Percentiles rank a stretch among this genome's conserved stretches.
phyloP scores from a whole-genome alignment of 2,797 vertebrate genomes.

The Morelia viridis region DNA sequence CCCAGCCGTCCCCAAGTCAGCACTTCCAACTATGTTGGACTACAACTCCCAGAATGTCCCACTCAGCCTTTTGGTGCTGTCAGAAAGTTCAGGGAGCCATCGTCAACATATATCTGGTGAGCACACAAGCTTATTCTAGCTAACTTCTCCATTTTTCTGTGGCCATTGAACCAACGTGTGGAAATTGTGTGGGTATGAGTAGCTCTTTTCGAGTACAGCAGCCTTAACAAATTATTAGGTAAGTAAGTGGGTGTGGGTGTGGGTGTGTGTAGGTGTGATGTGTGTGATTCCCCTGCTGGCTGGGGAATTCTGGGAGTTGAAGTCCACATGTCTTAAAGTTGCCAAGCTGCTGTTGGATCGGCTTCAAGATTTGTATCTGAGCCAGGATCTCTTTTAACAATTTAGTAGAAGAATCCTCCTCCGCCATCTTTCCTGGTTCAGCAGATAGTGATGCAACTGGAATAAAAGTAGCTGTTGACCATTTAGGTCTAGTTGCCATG shows the following conservation, averaged over 20 bases:
- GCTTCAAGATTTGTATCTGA: too few relatives aligned
- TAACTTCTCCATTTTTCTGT: background rate
- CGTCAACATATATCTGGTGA: background rate
- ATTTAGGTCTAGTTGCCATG: too few relatives aligned
- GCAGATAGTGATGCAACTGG: too few relatives aligned
- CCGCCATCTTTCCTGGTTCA: too few relatives aligned
- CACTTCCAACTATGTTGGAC: background rate
- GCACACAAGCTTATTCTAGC: background rate
- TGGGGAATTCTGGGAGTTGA: background rate
- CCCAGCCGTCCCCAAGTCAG: background rate
- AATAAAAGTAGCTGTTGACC: too few relatives aligned
- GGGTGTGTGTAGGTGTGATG: too few relatives aligned
- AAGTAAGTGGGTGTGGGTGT: background rate
- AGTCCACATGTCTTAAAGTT: too few relatives aligned
- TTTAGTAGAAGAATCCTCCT: too few relatives aligned
- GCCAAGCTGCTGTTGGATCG: too few relatives aligned
- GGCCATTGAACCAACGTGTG: background rate
- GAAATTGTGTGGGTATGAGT: background rate
- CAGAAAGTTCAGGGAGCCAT: background rate
- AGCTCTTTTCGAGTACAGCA: background rate
- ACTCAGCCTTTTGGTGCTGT: background rate
- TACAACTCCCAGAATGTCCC: background rate
- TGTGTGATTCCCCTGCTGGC: background rate
- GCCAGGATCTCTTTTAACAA: too few relatives aligned
- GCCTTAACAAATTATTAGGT: background rate